Evolutionary conservation across 2,113 vertebrate species (phyloP).

Genomic region (Apodemus sylvaticus): DNA sequence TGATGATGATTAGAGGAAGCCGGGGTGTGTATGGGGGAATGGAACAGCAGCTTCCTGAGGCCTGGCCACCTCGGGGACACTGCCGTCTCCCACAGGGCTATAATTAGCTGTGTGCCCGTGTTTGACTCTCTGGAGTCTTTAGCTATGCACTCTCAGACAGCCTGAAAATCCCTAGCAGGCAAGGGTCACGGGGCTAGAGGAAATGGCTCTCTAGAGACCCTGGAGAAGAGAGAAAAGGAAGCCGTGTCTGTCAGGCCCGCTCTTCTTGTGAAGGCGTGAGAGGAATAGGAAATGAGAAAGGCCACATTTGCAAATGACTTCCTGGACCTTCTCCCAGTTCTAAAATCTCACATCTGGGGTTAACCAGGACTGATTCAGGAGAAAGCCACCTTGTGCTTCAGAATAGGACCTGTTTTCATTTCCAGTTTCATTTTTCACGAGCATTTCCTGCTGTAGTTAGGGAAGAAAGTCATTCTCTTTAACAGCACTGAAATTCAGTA

Average conservation of each 20-base stretch:
- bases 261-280: neutral
- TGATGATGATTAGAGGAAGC: neutral
- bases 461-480: slow-evolving; percentile 6
- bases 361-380: neutral
- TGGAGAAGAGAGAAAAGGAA: neutral
- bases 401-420: neutral
- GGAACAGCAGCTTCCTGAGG: neutral
- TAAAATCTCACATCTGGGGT: slow-evolving; percentile 16
- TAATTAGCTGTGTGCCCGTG: slow-evolving; percentile 46
- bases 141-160: slow-evolving; percentile 52
- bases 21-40: neutral
- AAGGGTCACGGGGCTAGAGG: slow-evolving; percentile 33
- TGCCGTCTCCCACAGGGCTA: neutral
- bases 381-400: neutral
- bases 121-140: neutral
- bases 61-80: neutral
- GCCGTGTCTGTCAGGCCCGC: neutral
- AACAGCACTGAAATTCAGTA: neutral
- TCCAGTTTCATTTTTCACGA: neutral
- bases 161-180: slow-evolving; percentile 28
- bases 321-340: neutral
- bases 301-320: neutral
- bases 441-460: neutral
- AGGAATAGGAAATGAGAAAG: slow-evolving; percentile 20
- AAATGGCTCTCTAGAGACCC: neutral